These are phyloP conservation scores for Scaptomyza cyrtandrae DNA, from an alignment of 2,888 invertebrate species.

Conservation along the genomic window DNA sequence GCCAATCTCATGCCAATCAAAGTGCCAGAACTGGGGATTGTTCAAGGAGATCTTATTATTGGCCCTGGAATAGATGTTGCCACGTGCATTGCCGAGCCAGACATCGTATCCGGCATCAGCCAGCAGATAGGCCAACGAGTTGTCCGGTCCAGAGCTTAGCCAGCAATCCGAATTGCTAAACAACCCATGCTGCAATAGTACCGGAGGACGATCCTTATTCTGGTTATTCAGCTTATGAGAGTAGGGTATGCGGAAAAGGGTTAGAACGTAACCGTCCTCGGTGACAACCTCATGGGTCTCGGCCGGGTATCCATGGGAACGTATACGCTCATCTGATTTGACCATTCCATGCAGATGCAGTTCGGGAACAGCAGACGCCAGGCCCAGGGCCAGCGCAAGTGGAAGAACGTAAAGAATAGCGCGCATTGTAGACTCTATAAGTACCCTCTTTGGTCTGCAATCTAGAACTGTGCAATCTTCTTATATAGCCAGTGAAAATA, in stretches of 20 bases:
- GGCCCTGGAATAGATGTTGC: conserved; percentile 80
- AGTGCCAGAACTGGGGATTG: conserved; percentile 78
- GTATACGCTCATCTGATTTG: conserved; percentile 72
- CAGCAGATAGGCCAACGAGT: conserved; percentile 79
- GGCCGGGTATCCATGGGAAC: conserved; percentile 86
- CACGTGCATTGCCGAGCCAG: conserved; percentile 83
- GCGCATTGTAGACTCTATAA: conserved; percentile 41
- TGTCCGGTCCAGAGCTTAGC: conserved; percentile 72
- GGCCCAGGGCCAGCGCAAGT: conserved; percentile 26
- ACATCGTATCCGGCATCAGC: conserved; percentile 83
- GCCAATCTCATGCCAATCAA: conserved; percentile 95
- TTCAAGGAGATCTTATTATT: conserved; percentile 79
- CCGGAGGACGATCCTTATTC: conserved; percentile 73
- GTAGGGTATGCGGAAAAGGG: conserved; percentile 81
- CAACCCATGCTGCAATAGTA: conserved; percentile 86
- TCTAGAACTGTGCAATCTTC: background rate
- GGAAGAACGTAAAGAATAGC: conserved; percentile 9
- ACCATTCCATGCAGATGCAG: conserved; percentile 39
- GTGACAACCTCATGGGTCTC: conserved; percentile 87
- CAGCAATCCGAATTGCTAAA: conserved; percentile 82
- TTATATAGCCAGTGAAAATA: conserved; percentile 32
- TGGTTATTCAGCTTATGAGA: conserved; percentile 72
- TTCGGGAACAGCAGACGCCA: conserved; percentile 22
- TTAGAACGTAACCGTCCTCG: conserved; percentile 79
- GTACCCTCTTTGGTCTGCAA: conserved; percentile 19